phyloP scores from a whole-genome alignment of 2,888 invertebrate genomes.

The Amaurobius ferox region DNA sequence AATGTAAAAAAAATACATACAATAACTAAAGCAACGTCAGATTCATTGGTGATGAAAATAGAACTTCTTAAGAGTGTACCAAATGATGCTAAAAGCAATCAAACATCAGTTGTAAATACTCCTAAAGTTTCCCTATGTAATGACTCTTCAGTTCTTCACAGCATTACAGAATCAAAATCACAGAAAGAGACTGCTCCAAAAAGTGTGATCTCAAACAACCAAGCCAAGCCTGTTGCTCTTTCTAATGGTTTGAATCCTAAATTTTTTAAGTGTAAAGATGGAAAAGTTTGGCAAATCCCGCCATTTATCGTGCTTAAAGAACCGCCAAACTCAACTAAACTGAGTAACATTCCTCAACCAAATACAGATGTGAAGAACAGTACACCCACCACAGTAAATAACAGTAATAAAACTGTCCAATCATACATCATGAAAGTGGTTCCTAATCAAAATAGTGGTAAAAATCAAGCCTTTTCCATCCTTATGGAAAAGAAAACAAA shows the following conservation, averaged over 20 bases:
- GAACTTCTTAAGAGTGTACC: not conserved
- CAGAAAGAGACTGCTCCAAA: constrained; percentile 11
- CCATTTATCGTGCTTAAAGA: constrained; percentile 28
- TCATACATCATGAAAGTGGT: constrained; percentile 58
- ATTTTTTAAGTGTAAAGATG: constrained; percentile 59
- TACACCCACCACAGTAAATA: not conserved
- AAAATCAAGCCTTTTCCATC: constrained; percentile 23
- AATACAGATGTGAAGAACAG: not conserved
- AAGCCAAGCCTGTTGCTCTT: not conserved
- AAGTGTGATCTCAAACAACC: not conserved
- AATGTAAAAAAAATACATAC: constrained; percentile 3
- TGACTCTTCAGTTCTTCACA: not conserved
- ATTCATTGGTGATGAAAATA: not conserved
- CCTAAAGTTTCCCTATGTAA: not conserved
- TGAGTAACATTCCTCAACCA: not conserved
- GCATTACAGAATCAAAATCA: not conserved
- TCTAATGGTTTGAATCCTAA: constrained; percentile 46
- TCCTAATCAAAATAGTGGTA: constrained; percentile 29
- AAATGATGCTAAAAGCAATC: not conserved
- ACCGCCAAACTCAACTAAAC: not conserved
- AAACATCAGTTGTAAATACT: not conserved
- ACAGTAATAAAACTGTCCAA: constrained; percentile 27
- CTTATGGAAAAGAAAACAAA: constrained; percentile 28
- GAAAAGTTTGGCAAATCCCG: constrained; percentile 52
- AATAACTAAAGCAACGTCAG: not conserved